Evolutionary conservation across 2,797 vertebrate species (phyloP).

Genomic region (Columba guinea): DNA sequence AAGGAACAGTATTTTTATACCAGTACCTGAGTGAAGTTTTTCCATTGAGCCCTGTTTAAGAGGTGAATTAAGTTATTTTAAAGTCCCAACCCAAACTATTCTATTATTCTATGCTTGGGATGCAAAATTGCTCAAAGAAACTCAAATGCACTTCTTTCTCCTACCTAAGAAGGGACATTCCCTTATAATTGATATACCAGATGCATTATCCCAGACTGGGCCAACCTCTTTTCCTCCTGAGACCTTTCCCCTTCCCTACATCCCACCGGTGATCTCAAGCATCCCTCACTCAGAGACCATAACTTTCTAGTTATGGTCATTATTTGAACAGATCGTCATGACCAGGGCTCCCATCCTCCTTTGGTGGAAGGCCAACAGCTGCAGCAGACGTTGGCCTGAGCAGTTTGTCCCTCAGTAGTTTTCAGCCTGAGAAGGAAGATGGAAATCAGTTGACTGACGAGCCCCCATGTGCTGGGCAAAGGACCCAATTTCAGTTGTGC

Average conservation of each 20-base stretch:
- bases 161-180: neutral
- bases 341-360: neutral
- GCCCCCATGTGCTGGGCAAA: neutral
- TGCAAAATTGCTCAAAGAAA: neutral
- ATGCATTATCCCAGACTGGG: neutral
- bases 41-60: neutral
- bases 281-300: neutral
- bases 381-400: neutral
- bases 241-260: neutral
- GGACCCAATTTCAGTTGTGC: neutral
- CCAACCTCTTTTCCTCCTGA: neutral
- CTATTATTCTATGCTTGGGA: no score
- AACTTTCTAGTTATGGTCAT: neutral
- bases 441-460: neutral
- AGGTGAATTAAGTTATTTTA: neutral
- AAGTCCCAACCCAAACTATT: no score
- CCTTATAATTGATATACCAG: neutral
- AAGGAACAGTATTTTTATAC: neutral
- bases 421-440: neutral
- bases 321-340: neutral
- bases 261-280: neutral
- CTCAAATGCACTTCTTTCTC: neutral
- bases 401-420: neutral
- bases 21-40: neutral
- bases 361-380: neutral